A percentile compares a stretch with the other conserved stretches of the same genome.
Evolutionary conservation across 2,797 vertebrate genomes (phyloP).

Genomic region (Chaunax sp.): DNA sequence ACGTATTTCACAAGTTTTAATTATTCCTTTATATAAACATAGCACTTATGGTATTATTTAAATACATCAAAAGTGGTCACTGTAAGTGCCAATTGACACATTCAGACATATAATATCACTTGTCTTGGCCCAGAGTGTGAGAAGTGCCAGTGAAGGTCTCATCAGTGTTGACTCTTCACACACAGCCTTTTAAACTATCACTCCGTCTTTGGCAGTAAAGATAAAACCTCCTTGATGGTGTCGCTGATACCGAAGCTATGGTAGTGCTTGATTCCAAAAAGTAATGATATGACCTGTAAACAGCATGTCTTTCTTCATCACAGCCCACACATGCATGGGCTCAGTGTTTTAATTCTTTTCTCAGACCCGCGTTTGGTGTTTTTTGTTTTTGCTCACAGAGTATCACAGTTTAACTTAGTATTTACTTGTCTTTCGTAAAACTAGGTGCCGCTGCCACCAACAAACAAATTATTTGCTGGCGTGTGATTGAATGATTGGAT

Average conservation of each 20-base stretch:
- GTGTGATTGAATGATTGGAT: background rate
- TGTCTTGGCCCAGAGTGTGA: background rate
- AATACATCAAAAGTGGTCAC: background rate
- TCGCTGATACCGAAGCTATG: background rate
- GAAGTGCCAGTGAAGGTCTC: background rate
- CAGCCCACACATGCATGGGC: too few species aligned
- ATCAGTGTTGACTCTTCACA: constrained; percentile 4
- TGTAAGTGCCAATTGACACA: background rate
- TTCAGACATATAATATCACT: background rate
- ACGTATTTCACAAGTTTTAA: background rate
- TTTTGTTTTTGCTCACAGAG: background rate
- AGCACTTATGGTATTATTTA: too few species aligned
- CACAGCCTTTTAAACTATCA: constrained; percentile 8
- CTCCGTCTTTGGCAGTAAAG: background rate
- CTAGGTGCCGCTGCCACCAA: background rate
- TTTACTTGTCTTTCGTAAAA: background rate
- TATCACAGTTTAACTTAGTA: background rate
- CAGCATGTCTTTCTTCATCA: background rate
- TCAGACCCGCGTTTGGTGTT: too few species aligned
- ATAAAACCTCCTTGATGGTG: constrained; percentile 2
- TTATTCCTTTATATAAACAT: too few species aligned
- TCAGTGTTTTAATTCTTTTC: too few species aligned
- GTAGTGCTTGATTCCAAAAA: too few species aligned
- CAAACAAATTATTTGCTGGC: background rate
- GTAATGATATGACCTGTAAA: background rate